Evolutionary conservation across 2,797 vertebrate genomes (phyloP).

Genomic region (Oophaga sylvatica): DNA sequence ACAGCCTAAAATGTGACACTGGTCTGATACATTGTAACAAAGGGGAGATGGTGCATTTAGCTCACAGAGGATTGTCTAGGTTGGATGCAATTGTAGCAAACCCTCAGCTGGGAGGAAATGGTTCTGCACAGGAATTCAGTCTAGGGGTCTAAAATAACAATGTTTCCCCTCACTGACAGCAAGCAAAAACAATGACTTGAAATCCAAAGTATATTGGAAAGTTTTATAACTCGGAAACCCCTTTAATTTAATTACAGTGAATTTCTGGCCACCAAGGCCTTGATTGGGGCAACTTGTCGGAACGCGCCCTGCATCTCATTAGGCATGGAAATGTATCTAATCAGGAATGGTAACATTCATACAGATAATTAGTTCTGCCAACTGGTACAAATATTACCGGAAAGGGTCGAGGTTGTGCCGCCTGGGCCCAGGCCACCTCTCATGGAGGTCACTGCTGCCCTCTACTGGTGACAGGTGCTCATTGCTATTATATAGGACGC

Average conservation of each 20-base stretch:
- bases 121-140: neutral
- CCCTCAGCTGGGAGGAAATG: neutral
- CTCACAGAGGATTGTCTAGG: neutral
- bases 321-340: neutral
- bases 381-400: constrained; percentile 25
- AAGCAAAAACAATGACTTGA: neutral
- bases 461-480: neutral
- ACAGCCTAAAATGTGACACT: too few species aligned
- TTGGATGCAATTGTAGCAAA: neutral
- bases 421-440: neutral
- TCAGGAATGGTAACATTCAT: neutral
- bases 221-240: neutral
- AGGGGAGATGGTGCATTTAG: neutral
- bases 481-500: neutral
- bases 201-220: neutral
- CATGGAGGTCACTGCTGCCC: constrained; percentile 15
- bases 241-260: neutral
- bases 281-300: neutral
- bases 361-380: constrained; percentile 12
- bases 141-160: neutral
- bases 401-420: neutral
- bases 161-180: neutral
- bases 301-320: neutral
- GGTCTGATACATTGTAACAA: neutral
- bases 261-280: neutral